These are phyloP conservation scores for Drosophila busckii DNA, from an alignment of 1,140 invertebrate species.

Conservation along the genomic window DNA sequence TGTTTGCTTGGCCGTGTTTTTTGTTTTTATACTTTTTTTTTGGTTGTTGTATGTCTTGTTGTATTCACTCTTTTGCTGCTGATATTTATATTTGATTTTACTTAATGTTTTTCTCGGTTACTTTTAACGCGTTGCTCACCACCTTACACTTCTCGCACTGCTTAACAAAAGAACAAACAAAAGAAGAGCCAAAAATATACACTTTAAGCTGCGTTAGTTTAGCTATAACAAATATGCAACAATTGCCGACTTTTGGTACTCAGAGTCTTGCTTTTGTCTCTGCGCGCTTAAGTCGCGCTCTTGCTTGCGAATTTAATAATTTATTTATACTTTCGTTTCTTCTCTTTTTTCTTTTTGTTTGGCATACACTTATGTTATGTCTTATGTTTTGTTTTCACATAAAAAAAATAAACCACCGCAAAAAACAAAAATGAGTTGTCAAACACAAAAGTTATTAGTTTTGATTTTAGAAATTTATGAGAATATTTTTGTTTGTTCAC, in stretches of 20 bases:
- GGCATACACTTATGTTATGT: not conserved
- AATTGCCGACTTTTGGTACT: conserved; percentile 31
- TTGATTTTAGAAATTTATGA: not conserved
- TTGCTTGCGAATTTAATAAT: conserved; percentile 1
- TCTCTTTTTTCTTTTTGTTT: conserved; percentile 16
- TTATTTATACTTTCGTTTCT: conserved; percentile 12
- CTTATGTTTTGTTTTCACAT: too few relatives aligned
- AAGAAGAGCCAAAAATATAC: conserved; percentile 4
- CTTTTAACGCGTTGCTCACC: conserved; percentile 26
- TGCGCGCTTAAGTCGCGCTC: conserved; percentile 2
- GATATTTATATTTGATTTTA: conserved; percentile 16
- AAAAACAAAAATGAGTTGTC: too few relatives aligned
- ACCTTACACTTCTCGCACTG: conserved; percentile 56
- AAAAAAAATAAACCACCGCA: too few relatives aligned
- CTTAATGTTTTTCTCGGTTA: conserved; percentile 7
- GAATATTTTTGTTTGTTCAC: conserved; percentile 22
- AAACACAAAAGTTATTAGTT: too few relatives aligned
- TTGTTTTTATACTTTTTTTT: conserved; percentile 8
- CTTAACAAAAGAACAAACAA: not conserved
- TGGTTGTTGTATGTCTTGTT: conserved; percentile 5
- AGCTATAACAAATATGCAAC: conserved; percentile 43
- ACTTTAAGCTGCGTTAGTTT: too few relatives aligned
- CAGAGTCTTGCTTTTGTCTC: conserved; percentile 4
- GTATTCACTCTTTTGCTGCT: conserved; percentile 1
- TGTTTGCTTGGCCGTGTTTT: not conserved